A percentile compares a stretch with the other conserved stretches of the same genome.
These are phyloP conservation scores for Puntigrus tetrazona DNA, from an alignment of 2,113 vertebrate species.

Conservation along the genomic window DNA sequence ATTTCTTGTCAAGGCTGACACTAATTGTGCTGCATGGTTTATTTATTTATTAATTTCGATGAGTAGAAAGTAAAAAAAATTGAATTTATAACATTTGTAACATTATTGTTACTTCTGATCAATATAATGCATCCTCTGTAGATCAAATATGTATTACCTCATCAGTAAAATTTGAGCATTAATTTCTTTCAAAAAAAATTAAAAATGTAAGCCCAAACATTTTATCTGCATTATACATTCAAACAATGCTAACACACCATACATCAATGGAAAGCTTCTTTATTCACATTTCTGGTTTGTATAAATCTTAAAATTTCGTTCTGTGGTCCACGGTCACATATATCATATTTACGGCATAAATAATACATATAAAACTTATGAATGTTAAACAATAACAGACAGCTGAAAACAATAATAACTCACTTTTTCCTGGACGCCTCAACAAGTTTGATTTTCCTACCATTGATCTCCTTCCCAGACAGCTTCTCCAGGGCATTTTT, in stretches of 20 bases:
- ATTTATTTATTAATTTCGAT: neutral
- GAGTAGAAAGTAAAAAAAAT: neutral
- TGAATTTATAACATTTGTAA: neutral
- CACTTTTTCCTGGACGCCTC: conserved; percentile 94
- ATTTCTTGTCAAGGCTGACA: neutral
- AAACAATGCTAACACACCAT: neutral
- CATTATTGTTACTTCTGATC: neutral
- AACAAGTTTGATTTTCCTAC: conserved; percentile 95
- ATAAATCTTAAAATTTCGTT: too few species aligned
- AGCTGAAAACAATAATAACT: conserved; percentile 1
- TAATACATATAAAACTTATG: neutral
- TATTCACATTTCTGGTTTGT: too few species aligned
- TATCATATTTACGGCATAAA: neutral
- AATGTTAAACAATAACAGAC: neutral
- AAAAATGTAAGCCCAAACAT: neutral
- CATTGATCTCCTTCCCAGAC: conserved; percentile 97
- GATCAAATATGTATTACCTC: too few species aligned
- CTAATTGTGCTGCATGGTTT: neutral
- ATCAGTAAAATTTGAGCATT: too few species aligned
- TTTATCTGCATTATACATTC: neutral
- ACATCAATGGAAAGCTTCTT: too few species aligned
- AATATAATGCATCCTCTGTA: neutral
- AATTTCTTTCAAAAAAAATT: neutral
- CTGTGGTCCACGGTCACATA: too few species aligned
- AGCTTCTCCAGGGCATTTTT: conserved; percentile 97